phyloP scores from a whole-genome alignment of 2,797 vertebrate species.

The Pygocentrus nattereri region DNA sequence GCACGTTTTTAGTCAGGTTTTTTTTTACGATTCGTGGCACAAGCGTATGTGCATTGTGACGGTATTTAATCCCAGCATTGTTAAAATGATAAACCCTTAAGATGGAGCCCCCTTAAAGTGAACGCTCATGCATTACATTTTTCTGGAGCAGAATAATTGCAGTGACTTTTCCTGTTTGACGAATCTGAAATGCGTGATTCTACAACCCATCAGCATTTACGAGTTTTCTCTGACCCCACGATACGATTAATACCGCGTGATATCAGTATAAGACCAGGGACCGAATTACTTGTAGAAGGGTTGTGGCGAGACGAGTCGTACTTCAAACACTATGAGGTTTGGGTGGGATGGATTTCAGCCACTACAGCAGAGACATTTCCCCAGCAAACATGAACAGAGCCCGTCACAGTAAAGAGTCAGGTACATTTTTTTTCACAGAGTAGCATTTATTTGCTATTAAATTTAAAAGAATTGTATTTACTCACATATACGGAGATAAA shows the following conservation, averaged over 20 bases:
- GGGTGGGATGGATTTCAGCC: slow-evolving; percentile 35
- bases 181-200: slow-evolving; percentile 17
- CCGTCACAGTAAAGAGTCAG: slow-evolving; percentile 54
- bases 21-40: slow-evolving; percentile 3
- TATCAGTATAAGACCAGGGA: neutral
- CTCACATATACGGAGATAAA: slow-evolving; percentile 65
- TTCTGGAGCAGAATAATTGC: neutral
- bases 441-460: slow-evolving; percentile 68
- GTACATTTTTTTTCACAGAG: slow-evolving; percentile 59
- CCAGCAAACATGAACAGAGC: slow-evolving; percentile 47
- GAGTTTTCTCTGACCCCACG: slow-evolving; percentile 24
- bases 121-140: slow-evolving; percentile 2
- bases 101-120: slow-evolving; percentile 7
- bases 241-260: neutral
- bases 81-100: neutral
- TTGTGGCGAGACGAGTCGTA: neutral
- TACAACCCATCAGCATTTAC: slow-evolving; percentile 19
- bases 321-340: neutral
- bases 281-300: neutral
- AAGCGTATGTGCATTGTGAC: slow-evolving; percentile 1
- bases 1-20: neutral
- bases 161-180: slow-evolving; percentile 24
- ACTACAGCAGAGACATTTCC: slow-evolving; percentile 36
- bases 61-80: slow-evolving; percentile 8
- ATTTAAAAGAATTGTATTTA: slow-evolving; percentile 63